Evolutionary conservation across 2,888 invertebrate genomes (phyloP).

Genomic region (Clanis bilineata): DNA sequence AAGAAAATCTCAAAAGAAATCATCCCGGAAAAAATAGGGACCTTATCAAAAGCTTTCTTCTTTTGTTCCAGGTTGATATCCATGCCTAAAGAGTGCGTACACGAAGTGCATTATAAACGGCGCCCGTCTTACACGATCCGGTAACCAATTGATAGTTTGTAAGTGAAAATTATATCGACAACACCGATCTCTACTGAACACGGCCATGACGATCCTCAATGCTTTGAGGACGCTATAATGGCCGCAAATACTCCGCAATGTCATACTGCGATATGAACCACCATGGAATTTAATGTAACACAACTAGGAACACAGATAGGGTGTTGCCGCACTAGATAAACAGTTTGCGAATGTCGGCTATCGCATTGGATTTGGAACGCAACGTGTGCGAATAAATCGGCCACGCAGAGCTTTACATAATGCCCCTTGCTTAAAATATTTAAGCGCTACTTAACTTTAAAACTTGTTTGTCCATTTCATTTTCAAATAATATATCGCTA

Average conservation of each 20-base stretch:
- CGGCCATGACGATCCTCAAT: conserved; percentile 42
- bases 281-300: background rate
- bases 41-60: conserved; percentile 14
- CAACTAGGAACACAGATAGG: background rate
- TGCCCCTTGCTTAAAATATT: too few relatives aligned
- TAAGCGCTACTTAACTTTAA: too few relatives aligned
- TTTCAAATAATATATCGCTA: too few relatives aligned
- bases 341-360: background rate
- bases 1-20: too few relatives aligned
- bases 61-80: conserved; percentile 20
- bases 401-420: too few relatives aligned
- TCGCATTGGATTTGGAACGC: background rate
- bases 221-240: conserved; percentile 41
- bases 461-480: too few relatives aligned
- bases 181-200: conserved; percentile 8
- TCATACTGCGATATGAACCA: conserved; percentile 25
- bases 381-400: too few relatives aligned
- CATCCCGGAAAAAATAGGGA: too few relatives aligned
- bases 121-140: background rate
- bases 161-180: conserved; percentile 11
- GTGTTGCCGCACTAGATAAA: background rate
- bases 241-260: conserved; percentile 20
- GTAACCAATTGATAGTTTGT: conserved; percentile 6
- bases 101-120: conserved; percentile 14
- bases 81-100: conserved; percentile 13